Conservation (phyloP, 53 echinoderm and acorn worm species). For the Patiria pectinifera region DNA sequence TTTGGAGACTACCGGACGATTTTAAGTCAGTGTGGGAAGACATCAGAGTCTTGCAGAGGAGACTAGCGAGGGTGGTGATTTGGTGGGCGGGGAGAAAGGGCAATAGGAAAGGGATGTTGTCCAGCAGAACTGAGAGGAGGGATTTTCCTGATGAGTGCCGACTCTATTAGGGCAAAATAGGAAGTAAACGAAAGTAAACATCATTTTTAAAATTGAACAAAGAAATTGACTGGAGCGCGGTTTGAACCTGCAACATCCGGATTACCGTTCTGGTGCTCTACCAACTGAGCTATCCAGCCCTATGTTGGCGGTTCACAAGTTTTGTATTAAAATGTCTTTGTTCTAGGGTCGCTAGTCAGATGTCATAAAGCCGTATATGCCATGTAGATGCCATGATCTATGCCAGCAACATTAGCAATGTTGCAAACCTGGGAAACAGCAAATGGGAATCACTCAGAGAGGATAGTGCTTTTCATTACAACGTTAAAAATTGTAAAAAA, state of each 20-base stretch:
- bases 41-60: constrained; percentile 22
- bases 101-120: constrained; percentile 19
- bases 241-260: background rate
- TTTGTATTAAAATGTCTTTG: too few species aligned
- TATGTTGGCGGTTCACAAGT: too few species aligned
- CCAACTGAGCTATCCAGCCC: background rate
- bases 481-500: too few species aligned
- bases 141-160: background rate
- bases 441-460: too few species aligned
- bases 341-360: too few species aligned
- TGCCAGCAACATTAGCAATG: too few species aligned
- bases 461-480: too few species aligned
- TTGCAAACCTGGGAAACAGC: too few species aligned
- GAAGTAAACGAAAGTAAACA: background rate
- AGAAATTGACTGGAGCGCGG: too few species aligned
- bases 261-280: too few species aligned
- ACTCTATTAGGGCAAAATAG: background rate
- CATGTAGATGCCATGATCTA: too few species aligned
- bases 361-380: too few species aligned
- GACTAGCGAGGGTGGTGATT: constrained; percentile 14
- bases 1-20: constrained; percentile 21
- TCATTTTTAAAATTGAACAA: background rate
- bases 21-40: background rate
- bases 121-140: constrained; percentile 13
- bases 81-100: constrained; percentile 35